A percentile compares a stretch with the other conserved stretches of the same genome.
These are phyloP conservation scores for Danaus plexippus DNA, from an alignment of 1,140 invertebrate species.

Conservation along the genomic window DNA sequence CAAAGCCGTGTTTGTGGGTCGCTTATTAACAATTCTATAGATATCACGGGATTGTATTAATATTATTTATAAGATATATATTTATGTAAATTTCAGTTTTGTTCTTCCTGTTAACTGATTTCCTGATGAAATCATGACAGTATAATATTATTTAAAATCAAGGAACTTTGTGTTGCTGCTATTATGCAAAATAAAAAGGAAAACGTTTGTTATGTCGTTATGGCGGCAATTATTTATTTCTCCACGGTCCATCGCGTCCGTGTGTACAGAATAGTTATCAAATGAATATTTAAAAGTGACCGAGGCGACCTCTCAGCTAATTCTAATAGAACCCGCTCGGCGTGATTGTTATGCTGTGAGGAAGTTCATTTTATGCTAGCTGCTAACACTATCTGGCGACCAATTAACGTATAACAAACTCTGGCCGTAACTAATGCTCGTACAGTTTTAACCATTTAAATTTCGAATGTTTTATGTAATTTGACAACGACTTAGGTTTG, in stretches of 20 bases:
- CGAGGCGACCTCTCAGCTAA: conserved; percentile 30
- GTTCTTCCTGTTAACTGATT: too few species aligned
- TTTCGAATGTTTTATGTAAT: conserved; percentile 54
- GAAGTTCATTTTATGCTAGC: conserved; percentile 28
- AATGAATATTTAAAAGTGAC: conserved; percentile 58
- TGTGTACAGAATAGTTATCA: conserved; percentile 51
- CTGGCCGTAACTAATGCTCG: conserved; percentile 62
- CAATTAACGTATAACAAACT: conserved; percentile 68
- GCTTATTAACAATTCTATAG: too few species aligned
- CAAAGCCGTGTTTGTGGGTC: too few species aligned
- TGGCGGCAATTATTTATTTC: conserved; percentile 53
- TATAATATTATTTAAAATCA: too few species aligned
- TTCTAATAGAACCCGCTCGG: conserved; percentile 15
- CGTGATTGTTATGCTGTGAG: not conserved
- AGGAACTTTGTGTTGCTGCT: not conserved
- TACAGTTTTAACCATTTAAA: conserved; percentile 70
- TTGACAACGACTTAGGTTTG: conserved; percentile 40
- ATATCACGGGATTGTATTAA: too few species aligned
- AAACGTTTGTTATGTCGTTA: conserved; percentile 27
- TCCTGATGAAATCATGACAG: too few species aligned
- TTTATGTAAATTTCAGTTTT: too few species aligned
- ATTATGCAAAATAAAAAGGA: conserved; percentile 20
- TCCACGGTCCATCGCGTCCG: conserved; percentile 51
- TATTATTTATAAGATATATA: too few species aligned
- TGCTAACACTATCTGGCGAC: conserved; percentile 35